Base-by-base conservation (phyloP, 2,113 vertebrate species). In the Pterocles burchelli region DNA sequence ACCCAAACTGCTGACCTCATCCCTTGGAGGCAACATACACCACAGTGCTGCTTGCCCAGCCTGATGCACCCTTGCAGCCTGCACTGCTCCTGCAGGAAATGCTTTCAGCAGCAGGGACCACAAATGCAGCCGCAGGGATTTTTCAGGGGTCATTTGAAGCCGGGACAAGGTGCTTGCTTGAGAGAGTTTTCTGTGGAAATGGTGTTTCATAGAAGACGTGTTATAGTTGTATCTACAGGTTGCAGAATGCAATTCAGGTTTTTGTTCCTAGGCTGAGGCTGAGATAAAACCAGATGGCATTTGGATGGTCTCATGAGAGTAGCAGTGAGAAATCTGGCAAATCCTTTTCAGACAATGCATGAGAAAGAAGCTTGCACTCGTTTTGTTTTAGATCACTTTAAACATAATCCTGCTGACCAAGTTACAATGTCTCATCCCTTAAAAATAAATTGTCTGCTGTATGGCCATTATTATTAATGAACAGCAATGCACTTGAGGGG, bases 381-480 rank as follows among this genome's bases (percentile, higher is more conserved):
- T 17, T 92, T 88, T 83, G 66, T 71, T 65, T 96, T 75, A 85
- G 52, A 68, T 65, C 2, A 1, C 38, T 95, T 94, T 55, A 68
- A 93, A 80, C 49, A 19, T 78, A 88, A 78, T 94, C 41, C 54
- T 89, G 61, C 73, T 95, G 82, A 88, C 95, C 88, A 94, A 65
- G 62, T 66, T 87, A 63, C 45, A 91, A 68, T 89, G 65, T n/a
- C 86, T 92, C 13, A 54, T 81, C 57, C 52, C 84, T 96, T 68
- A 78, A 84, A 48, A 28, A 92, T 61, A 78, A 84, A 29, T 78
- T 61, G 8, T 68, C 57, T 92, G 46, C 61, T 86, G 4, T 43
- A 26, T 79, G 66, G 54, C 28, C 59, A 88, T 92, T 86, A 74
- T 85, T 94, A 90, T 74, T 95, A 95, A 97, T 82, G 76, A 94